Evolutionary conservation across 2,888 invertebrate genomes (phyloP).

Genomic region (Sesia bembeciformis): DNA sequence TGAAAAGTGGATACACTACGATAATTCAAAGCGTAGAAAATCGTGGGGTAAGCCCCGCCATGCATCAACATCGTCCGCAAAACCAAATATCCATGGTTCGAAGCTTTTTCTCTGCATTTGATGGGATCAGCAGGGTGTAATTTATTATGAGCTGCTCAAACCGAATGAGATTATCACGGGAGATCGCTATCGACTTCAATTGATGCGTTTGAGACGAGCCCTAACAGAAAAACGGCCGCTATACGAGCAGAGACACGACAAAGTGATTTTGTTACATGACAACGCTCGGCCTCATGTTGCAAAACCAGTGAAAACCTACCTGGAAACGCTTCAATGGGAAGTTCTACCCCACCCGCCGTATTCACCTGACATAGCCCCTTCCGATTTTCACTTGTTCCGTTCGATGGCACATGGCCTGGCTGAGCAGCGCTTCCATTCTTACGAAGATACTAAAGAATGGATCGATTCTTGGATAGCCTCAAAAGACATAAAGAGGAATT

Average conservation of each 20-base stretch:
- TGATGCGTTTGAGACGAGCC: slow-evolving; percentile 1
- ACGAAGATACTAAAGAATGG: too few species aligned
- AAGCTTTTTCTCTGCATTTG: background rate
- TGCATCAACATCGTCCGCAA: too few species aligned
- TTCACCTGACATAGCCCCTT: slow-evolving; percentile 6
- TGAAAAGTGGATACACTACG: too few species aligned
- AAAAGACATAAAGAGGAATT: background rate
- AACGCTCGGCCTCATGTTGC: slow-evolving; percentile 10
- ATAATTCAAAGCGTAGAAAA: background rate
- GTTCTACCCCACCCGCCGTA: slow-evolving; percentile 8
- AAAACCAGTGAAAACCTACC: slow-evolving; percentile 5
- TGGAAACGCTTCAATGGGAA: too few species aligned
- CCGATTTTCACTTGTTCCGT: too few species aligned
- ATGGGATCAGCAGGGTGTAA: background rate
- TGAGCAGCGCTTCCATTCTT: too few species aligned
- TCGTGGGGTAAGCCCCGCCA: background rate
- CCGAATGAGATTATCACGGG: slow-evolving; percentile 1
- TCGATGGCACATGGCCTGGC: too few species aligned
- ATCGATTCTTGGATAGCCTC: slow-evolving; percentile 1
- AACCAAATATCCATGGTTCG: too few species aligned
- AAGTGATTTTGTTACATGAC: slow-evolving; percentile 10
- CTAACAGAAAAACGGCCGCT: background rate
- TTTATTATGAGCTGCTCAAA: too few species aligned
- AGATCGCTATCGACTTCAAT: slow-evolving; percentile 2
- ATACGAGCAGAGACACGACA: slow-evolving; percentile 2